phyloP scores from a whole-genome alignment of 2,888 invertebrate species.

The Megastigmus dorsalis region DNA sequence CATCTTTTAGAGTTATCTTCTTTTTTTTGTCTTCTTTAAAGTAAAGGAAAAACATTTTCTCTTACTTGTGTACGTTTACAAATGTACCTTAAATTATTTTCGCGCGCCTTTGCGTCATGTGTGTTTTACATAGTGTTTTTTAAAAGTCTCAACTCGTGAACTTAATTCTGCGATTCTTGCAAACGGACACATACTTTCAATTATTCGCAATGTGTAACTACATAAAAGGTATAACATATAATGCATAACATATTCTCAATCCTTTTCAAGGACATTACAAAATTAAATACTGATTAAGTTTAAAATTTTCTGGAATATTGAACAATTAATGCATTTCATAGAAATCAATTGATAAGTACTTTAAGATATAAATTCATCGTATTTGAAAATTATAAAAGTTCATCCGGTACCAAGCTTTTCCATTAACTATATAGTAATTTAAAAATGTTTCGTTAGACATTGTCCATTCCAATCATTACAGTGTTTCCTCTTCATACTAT shows the following conservation, averaged over 20 bases:
- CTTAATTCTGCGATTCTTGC: neutral
- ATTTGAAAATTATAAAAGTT: constrained; percentile 23
- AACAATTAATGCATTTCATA: neutral
- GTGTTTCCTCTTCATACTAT: constrained; percentile 4
- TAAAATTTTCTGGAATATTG: neutral
- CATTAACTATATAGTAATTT: no score
- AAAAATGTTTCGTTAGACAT: neutral
- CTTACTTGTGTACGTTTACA: constrained; percentile 7
- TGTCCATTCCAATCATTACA: constrained; percentile 18
- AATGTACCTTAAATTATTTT: constrained; percentile 15
- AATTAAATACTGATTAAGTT: neutral
- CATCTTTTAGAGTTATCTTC: neutral
- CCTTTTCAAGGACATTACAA: neutral
- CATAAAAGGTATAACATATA: neutral
- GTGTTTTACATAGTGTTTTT: constrained; percentile 15
- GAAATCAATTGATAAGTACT: constrained; percentile 34
- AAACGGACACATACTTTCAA: constrained; percentile 4
- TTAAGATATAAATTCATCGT: neutral
- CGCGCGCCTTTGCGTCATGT: neutral
- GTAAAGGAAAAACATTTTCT: constrained; percentile 2
- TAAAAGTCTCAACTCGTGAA: constrained; percentile 12
- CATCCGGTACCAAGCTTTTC: no score
- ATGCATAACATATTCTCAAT: neutral
- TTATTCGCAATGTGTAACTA: neutral
- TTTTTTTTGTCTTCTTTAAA: neutral